A percentile compares a stretch with the other conserved stretches of the same genome.
These are phyloP conservation scores for Drosophila pallidifrons DNA, from an alignment of 1,140 invertebrate species.

Conservation along the genomic window DNA sequence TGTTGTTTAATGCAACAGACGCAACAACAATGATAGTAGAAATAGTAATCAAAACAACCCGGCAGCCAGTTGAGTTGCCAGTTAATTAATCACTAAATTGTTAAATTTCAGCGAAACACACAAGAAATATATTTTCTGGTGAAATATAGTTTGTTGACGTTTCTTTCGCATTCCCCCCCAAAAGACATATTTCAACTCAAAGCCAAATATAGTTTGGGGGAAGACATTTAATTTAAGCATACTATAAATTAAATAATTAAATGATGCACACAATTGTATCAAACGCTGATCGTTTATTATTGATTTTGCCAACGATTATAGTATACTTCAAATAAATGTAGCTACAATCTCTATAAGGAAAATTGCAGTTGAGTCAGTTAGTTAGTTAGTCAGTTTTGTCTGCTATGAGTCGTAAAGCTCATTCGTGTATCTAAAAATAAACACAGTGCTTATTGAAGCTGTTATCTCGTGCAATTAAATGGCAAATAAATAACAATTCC, in stretches of 20 bases:
- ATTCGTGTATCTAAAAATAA: not conserved
- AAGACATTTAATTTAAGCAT: conserved; percentile 1
- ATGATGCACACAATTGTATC: conserved; percentile 6
- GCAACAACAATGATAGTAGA: conserved; percentile 17
- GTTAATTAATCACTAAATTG: conserved; percentile 43
- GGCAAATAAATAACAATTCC: conserved; percentile 29
- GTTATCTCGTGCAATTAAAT: conserved; percentile 30
- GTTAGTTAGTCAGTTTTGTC: conserved; percentile 3
- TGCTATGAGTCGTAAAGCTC: not conserved
- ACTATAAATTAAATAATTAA: conserved; percentile 11
- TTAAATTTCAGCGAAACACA: conserved; percentile 19
- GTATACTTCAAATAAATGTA: not conserved
- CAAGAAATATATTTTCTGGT: conserved; percentile 12
- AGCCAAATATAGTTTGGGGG: conserved; percentile 7
- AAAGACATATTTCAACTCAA: conserved; percentile 1
- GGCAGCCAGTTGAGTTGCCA: conserved; percentile 33
- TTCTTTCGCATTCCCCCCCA: not conserved
- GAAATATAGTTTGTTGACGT: conserved; percentile 9
- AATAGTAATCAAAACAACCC: conserved; percentile 39
- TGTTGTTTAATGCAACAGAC: conserved; percentile 20
- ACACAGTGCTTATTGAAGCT: conserved; percentile 4
- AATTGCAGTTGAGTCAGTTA: too few relatives aligned
- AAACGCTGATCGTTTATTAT: not conserved
- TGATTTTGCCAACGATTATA: not conserved
- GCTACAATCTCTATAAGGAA: not conserved